Base-by-base conservation (phyloP, 1,140 invertebrate genomes). In the Drosophila virilis region DNA sequence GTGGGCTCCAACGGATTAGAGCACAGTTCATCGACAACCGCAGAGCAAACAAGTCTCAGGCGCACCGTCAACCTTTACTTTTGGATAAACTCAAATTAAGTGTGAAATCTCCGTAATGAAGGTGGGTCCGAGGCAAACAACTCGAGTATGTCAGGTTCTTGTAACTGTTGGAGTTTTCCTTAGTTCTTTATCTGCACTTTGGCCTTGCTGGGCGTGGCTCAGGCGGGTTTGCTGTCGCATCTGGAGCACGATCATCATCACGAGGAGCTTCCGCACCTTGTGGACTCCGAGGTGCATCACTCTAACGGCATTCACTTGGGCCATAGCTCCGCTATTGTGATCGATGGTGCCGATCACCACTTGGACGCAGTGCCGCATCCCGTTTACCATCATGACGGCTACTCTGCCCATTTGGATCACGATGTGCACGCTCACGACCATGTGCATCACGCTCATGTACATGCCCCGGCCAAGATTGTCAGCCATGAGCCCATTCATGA, bases 61-160 rank as follows among this genome's bases (percentile, higher is more conserved):
- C 66, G 61, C 68, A 66, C 38, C 54, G 58, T 62, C 74, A 66
- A 71, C 61, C 62, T 73, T 55, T 60, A 57, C 45, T 78, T 88
- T 89, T 80, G 86, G 86, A 90, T 88, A 69, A 66, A 45, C 57
- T 71, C 62, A 75, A 74, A 76, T 52, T 55, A 91, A 91, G 78
- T 72, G 69, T 75, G 90, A 86, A 91, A 91, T 91, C 83, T 81
- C 79, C 75, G 59, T 12, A 82, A 91, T 91, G 90, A 91, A 91
- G 90, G 90, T 91, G 43, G 17, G 71, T 55, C 6, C 10, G 5
- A 17, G 50, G 10, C 22, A n/a, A 43, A n/a, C n/a, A 2, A 6
- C 7, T 15, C 3, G 9, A 22, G 10, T 13, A n/a, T 12, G 7
- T 0, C n/a, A 9, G 6, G 17, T 37, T 5, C 15, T 22, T 35